Evolutionary conservation across 2,888 invertebrate species (phyloP).

Genomic region (Mythimna vitellina): DNA sequence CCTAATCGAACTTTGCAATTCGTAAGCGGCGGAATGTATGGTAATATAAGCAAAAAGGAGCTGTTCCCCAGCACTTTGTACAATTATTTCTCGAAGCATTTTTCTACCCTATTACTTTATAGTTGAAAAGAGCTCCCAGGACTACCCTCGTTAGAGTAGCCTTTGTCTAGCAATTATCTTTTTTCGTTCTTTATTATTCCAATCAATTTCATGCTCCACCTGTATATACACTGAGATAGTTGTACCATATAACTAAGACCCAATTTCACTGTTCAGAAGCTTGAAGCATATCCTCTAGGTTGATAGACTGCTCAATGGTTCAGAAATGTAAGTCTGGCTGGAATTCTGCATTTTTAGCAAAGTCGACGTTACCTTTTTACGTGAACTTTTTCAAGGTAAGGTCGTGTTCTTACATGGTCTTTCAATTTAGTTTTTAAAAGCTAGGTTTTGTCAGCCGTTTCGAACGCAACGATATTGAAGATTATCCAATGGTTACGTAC

Average conservation of each 20-base stretch:
- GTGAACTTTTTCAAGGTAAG: background rate
- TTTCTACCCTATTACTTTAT: slow-evolving; percentile 11
- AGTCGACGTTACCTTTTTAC: slow-evolving; percentile 2
- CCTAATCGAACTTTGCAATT: background rate
- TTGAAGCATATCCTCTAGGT: slow-evolving; percentile 1
- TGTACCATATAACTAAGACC: slow-evolving; percentile 15
- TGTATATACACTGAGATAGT: background rate
- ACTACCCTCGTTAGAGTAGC: slow-evolving; percentile 30
- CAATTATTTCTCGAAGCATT: slow-evolving; percentile 25
- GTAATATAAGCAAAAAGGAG: slow-evolving; percentile 2
- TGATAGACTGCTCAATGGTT: slow-evolving; percentile 36
- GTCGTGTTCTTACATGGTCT: background rate
- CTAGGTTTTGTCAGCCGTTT: background rate
- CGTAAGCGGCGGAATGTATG: background rate
- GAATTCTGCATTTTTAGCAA: slow-evolving; percentile 21
- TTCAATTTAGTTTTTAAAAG: background rate
- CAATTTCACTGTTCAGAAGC: slow-evolving; percentile 48
- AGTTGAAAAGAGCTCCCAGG: slow-evolving; percentile 22
- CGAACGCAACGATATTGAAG: background rate
- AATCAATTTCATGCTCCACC: slow-evolving; percentile 41
- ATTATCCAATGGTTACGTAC: background rate
- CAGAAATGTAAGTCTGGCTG: slow-evolving; percentile 19
- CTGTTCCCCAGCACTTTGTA: slow-evolving; percentile 15
- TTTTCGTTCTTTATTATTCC: slow-evolving; percentile 19
- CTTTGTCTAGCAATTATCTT: slow-evolving; percentile 45